These are phyloP conservation scores for Drosophila kanekoi DNA, from an alignment of 2,888 invertebrate genomes.

Conservation along the genomic window DNA sequence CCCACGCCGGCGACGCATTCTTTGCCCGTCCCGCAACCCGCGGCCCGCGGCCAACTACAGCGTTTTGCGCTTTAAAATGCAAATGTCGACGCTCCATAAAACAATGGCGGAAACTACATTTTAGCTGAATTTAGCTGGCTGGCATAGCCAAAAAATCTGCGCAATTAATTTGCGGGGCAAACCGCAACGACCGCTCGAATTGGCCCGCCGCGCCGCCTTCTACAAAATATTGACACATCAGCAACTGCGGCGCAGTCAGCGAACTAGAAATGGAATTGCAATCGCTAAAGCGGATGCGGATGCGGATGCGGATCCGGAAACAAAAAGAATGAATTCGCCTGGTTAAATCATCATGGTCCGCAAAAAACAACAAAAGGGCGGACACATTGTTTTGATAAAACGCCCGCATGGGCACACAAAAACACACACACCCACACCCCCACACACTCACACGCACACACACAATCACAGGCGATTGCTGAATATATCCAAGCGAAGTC, in stretches of 20 bases:
- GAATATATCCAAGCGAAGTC: slow-evolving; percentile 2
- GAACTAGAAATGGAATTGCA: slow-evolving; percentile 76
- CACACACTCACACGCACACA: no score
- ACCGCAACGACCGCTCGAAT: slow-evolving; percentile 68
- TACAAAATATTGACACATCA: slow-evolving; percentile 82
- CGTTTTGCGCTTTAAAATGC: slow-evolving; percentile 57
- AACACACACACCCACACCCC: slow-evolving; percentile 18
- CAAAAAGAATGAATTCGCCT: slow-evolving; percentile 66
- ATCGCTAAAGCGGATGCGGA: slow-evolving; percentile 57
- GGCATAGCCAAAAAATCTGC: slow-evolving; percentile 64
- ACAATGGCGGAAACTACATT: slow-evolving; percentile 51
- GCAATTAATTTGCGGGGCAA: slow-evolving; percentile 80
- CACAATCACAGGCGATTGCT: slow-evolving; percentile 2
- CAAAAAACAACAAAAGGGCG: slow-evolving; percentile 76
- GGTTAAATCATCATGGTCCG: slow-evolving; percentile 54
- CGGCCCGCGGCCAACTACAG: not conserved
- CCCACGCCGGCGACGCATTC: slow-evolving; percentile 58
- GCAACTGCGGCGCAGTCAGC: slow-evolving; percentile 50
- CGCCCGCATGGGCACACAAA: slow-evolving; percentile 68
- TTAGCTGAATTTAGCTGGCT: slow-evolving; percentile 33
- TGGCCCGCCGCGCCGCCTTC: slow-evolving; percentile 11
- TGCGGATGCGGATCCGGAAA: slow-evolving; percentile 18
- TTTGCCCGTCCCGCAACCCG: not conserved
- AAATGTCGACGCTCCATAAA: slow-evolving; percentile 62
- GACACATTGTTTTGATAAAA: slow-evolving; percentile 79